Conservation (phyloP, 2,888 invertebrate species). For the Chalcosyrphus nemorum region DNA sequence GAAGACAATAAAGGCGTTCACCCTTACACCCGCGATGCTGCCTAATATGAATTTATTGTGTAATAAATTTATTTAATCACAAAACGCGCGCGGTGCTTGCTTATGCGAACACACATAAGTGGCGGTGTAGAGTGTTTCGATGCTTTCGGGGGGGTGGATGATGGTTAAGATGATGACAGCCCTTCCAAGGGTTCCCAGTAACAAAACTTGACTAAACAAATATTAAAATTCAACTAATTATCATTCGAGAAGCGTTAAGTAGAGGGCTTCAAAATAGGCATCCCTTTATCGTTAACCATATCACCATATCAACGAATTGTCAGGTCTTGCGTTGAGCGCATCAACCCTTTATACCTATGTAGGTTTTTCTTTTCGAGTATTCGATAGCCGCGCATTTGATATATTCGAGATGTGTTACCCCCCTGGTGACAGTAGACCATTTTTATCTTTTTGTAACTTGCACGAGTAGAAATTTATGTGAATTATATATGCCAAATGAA, state of each 20-base stretch:
- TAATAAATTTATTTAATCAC: constrained; percentile 72
- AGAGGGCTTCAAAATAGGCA: constrained; percentile 17
- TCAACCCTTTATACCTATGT: constrained; percentile 45
- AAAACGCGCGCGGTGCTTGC: constrained; percentile 56
- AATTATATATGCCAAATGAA: constrained; percentile 2
- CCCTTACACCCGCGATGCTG: constrained; percentile 63
- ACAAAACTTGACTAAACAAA: constrained; percentile 59
- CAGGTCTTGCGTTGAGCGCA: not conserved
- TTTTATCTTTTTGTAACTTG: constrained; percentile 28
- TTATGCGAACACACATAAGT: constrained; percentile 59
- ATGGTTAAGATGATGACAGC: constrained; percentile 38
- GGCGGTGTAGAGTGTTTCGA: constrained; percentile 44
- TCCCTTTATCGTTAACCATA: constrained; percentile 31
- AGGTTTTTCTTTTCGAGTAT: constrained; percentile 27
- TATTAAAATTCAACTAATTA: constrained; percentile 70
- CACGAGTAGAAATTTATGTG: constrained; percentile 1
- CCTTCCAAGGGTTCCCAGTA: constrained; percentile 20
- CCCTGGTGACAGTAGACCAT: constrained; percentile 16
- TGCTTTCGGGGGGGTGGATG: constrained; percentile 24
- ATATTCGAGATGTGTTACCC: constrained; percentile 23
- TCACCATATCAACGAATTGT: constrained; percentile 32
- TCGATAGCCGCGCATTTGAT: constrained; percentile 45
- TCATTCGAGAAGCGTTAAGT: constrained; percentile 64
- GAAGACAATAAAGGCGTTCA: constrained; percentile 66
- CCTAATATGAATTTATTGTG: constrained; percentile 72